A percentile compares a stretch with the other conserved stretches of the same genome.
These are phyloP conservation scores for Tigriopus japonicus DNA, from an alignment of 1,140 invertebrate species.

Conservation along the genomic window DNA sequence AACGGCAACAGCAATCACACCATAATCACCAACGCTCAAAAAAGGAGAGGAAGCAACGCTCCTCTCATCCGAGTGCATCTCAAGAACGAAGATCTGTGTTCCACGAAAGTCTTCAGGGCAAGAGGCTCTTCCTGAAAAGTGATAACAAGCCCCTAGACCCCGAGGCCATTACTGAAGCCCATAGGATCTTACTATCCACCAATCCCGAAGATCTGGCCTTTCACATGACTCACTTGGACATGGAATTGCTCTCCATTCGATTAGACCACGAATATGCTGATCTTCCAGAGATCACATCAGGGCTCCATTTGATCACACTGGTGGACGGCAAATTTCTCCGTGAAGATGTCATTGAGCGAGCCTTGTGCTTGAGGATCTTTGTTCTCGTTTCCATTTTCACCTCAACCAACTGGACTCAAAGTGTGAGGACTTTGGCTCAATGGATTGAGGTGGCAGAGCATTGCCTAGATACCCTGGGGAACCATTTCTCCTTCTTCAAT, in stretches of 20 bases:
- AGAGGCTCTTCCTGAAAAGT: background rate
- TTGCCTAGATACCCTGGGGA: background rate
- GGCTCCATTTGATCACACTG: background rate
- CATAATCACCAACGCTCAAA: no score
- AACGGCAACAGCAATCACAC: no score
- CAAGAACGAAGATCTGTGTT: no score
- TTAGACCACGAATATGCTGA: background rate
- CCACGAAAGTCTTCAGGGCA: no score
- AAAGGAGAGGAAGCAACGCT: no score
- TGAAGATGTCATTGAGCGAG: constrained; percentile 1
- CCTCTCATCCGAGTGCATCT: no score
- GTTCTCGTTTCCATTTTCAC: background rate
- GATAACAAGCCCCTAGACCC: constrained; percentile 2
- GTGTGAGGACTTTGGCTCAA: background rate
- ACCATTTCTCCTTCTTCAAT: background rate
- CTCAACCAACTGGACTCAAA: background rate
- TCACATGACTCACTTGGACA: constrained; percentile 1
- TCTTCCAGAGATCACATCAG: background rate
- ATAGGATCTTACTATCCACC: background rate
- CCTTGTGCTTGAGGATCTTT: background rate
- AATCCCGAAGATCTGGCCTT: background rate
- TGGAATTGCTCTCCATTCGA: background rate
- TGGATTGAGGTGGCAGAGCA: background rate
- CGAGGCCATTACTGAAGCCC: background rate
- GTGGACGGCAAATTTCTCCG: constrained; percentile 4